These are phyloP conservation scores for Ranitomeya variabilis DNA, from an alignment of 2,113 vertebrate genomes.

Conservation along the genomic window DNA sequence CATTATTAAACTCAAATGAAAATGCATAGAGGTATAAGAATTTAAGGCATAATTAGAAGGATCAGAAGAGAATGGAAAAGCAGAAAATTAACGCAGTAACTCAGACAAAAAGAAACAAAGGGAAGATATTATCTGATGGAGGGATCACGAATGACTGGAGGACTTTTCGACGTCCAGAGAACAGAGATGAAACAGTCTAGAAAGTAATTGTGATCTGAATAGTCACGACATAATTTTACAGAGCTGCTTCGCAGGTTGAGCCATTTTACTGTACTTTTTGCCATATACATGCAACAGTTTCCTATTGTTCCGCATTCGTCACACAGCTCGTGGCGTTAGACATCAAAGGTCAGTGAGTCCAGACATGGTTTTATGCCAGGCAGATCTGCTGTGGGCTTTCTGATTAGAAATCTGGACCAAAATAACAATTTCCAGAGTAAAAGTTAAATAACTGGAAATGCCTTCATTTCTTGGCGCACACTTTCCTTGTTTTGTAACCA, in stretches of 20 bases:
- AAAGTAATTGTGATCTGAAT: constrained; percentile 14
- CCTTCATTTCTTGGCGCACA: background rate
- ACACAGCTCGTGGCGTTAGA: background rate
- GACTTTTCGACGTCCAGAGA: constrained; percentile 43
- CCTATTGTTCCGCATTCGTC: constrained; percentile 21
- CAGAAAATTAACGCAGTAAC: constrained; percentile 57
- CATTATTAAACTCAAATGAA: constrained; percentile 60
- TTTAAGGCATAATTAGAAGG: constrained; percentile 59
- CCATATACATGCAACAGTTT: constrained; percentile 7
- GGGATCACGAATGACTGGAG: constrained; percentile 31
- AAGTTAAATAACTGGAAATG: background rate
- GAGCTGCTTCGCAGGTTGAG: background rate
- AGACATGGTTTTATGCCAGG: background rate
- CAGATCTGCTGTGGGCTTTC: background rate
- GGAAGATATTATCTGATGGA: constrained; percentile 48
- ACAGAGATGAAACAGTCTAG: constrained; percentile 23
- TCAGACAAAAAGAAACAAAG: constrained; percentile 52
- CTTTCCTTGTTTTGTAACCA: background rate
- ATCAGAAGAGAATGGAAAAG: constrained; percentile 55
- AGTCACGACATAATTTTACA: constrained; percentile 6
- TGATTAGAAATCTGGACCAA: background rate
- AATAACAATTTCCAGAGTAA: background rate
- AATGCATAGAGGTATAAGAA: constrained; percentile 58
- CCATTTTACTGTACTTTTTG: background rate
- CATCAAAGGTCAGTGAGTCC: background rate